phyloP scores from a whole-genome alignment of 2,888 invertebrate genomes.

The Dasypogon diadema region DNA sequence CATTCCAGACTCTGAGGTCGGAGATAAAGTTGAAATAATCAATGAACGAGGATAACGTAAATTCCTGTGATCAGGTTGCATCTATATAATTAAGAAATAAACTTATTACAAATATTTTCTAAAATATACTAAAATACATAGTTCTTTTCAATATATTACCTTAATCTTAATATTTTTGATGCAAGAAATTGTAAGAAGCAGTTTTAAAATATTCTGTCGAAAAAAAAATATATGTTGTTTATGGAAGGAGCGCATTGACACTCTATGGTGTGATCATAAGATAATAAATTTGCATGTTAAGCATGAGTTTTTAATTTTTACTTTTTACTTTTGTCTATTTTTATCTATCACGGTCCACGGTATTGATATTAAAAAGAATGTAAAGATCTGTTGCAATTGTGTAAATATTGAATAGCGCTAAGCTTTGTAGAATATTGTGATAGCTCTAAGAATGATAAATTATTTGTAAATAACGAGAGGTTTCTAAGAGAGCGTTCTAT shows the following conservation, averaged over 20 bases:
- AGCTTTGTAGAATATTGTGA: neutral
- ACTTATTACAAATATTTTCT: too few relatives aligned
- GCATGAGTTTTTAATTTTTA: conserved; percentile 4
- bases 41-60: conserved; percentile 69
- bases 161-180: neutral
- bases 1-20: conserved; percentile 76
- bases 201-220: neutral
- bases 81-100: too few relatives aligned
- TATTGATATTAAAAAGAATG: too few relatives aligned
- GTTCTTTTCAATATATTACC: neutral
- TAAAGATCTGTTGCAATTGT: too few relatives aligned
- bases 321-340: neutral
- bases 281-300: conserved; percentile 23
- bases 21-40: conserved; percentile 68
- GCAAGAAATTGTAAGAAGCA: neutral
- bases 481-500: conserved; percentile 4
- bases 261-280: conserved; percentile 27
- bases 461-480: conserved; percentile 1
- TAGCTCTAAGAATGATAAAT: neutral
- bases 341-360: neutral
- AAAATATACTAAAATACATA: too few relatives aligned
- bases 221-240: conserved; percentile 25
- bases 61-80: too few relatives aligned
- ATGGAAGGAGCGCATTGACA: neutral
- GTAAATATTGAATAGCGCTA: neutral